phyloP scores from a whole-genome alignment of 2,113 vertebrate species.

The Murina feae region DNA sequence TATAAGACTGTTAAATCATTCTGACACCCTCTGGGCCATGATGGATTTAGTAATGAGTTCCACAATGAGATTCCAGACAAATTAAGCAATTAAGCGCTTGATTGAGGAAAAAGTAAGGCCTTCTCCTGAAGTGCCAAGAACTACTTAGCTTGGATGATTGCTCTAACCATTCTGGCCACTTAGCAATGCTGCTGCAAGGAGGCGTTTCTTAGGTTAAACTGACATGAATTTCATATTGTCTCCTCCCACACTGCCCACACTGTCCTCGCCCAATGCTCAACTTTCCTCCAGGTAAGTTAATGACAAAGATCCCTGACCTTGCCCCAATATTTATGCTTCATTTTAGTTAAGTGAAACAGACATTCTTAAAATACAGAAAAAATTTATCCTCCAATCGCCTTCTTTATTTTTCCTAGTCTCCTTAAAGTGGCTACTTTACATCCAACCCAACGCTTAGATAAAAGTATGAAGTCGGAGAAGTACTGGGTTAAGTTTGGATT shows the following conservation, averaged over 20 bases:
- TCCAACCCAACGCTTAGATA: neutral
- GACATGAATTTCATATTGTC: neutral
- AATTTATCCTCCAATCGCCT: conserved; percentile 12
- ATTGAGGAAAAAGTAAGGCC: conserved; percentile 42
- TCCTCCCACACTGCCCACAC: neutral
- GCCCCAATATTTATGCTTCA: conserved; percentile 35
- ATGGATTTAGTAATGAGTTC: conserved; percentile 75
- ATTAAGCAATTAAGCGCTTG: conserved; percentile 72
- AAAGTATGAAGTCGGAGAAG: neutral
- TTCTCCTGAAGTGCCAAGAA: conserved; percentile 7
- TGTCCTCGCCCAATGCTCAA: neutral
- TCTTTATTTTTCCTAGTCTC: conserved; percentile 34
- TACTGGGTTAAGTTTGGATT: neutral
- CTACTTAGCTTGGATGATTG: neutral
- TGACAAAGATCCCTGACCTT: conserved; percentile 32
- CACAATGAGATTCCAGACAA: conserved; percentile 73
- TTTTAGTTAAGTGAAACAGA: conserved; percentile 30
- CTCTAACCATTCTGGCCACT: neutral
- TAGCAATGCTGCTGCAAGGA: neutral
- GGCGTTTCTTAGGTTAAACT: conserved; percentile 10
- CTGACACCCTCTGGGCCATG: conserved; percentile 51
- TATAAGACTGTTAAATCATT: conserved; percentile 77
- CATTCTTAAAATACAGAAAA: conserved; percentile 60
- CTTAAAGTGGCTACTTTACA: neutral
- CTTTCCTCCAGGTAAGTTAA: conserved; percentile 44